Evolutionary conservation across 2,113 vertebrate species (phyloP).

Genomic region (Egretta garzetta): DNA sequence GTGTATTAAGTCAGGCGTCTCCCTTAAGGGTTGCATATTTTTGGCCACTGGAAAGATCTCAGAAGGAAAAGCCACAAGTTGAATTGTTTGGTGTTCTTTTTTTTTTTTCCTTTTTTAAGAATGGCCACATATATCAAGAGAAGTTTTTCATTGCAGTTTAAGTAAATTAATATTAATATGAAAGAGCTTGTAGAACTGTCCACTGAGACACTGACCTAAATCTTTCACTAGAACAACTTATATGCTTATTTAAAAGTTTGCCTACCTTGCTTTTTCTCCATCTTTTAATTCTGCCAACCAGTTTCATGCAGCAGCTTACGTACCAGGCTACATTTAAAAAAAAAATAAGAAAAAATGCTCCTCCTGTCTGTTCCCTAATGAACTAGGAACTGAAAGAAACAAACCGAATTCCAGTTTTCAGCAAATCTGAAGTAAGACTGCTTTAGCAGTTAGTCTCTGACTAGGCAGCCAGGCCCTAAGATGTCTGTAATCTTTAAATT

Average conservation of each 20-base stretch:
- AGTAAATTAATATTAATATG: background rate
- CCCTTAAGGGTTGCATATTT: background rate
- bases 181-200: background rate
- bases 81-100: background rate
- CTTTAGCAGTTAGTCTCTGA: background rate
- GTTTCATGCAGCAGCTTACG: background rate
- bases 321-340: background rate
- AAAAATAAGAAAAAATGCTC: background rate
- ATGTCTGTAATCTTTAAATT: background rate
- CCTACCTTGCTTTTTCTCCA: background rate
- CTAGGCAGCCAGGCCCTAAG: background rate
- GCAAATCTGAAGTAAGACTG: background rate
- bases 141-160: background rate
- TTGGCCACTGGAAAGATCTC: background rate
- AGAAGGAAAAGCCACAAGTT: background rate
- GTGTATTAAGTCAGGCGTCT: background rate
- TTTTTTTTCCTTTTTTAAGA: background rate
- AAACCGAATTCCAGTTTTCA: background rate
- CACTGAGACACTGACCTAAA: background rate
- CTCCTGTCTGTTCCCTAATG: background rate
- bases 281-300: background rate
- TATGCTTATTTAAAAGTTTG: background rate
- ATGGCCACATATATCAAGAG: background rate
- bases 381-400: background rate
- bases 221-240: background rate